Conservation (phyloP, 2,797 vertebrate genomes). For the Crotalus adamanteus region DNA sequence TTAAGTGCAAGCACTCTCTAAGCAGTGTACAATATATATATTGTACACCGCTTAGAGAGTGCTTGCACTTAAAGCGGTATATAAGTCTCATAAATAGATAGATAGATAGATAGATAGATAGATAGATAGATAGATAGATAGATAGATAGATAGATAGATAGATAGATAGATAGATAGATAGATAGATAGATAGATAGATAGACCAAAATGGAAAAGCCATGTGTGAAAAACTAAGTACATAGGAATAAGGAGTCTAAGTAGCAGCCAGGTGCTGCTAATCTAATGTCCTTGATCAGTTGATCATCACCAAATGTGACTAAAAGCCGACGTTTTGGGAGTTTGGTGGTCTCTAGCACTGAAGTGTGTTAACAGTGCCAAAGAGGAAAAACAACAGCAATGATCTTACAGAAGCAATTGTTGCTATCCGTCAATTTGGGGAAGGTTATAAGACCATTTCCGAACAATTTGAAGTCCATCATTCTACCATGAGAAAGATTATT, state of each 20-base stretch:
- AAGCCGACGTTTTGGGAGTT: not conserved
- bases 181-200: no score
- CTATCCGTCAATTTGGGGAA: not conserved
- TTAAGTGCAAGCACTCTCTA: no score
- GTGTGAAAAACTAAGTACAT: not conserved
- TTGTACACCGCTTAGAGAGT: no score
- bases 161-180: no score
- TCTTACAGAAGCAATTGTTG: not conserved
- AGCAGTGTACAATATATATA: no score
- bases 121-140: no score
- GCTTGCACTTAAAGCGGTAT: no score
- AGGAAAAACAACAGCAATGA: not conserved
- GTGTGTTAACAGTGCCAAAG: not conserved
- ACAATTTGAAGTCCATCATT: not conserved
- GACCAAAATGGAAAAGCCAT: not conserved
- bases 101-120: no score
- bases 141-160: no score
- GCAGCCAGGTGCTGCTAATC: not conserved
- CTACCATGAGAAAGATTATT: not conserved
- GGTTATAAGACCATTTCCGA: not conserved
- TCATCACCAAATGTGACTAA: not conserved
- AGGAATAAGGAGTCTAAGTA: not conserved
- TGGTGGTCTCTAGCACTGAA: not conserved
- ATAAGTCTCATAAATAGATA: no score
- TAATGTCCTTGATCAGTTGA: not conserved